These are phyloP conservation scores for Engystomops pustulosus DNA, from an alignment of 2,113 vertebrate genomes.

Conservation along the genomic window DNA sequence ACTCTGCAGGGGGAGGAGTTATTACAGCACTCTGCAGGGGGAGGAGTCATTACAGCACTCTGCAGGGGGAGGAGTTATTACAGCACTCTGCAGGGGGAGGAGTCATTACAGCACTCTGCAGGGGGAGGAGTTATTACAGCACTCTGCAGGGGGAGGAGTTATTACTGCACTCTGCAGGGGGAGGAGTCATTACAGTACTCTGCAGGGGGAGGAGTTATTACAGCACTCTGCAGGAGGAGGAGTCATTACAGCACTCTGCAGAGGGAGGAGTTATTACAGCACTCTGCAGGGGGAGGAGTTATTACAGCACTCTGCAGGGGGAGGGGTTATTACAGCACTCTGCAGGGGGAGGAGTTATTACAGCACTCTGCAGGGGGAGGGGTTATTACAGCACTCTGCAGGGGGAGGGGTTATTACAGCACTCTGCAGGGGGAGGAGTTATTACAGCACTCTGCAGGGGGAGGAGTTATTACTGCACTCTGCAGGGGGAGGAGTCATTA, in stretches of 20 bases:
- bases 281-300: background rate
- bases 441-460: background rate
- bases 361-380: no score
- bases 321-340: background rate
- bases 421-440: background rate
- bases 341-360: no score
- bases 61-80: no score
- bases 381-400: background rate
- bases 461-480: conserved; percentile 3
- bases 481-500: background rate
- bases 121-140: background rate
- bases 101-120: background rate
- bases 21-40: no score
- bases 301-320: background rate
- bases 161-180: no score
- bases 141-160: no score
- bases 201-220: conserved; percentile 6
- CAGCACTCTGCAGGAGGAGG: background rate
- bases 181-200: no score
- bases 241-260: no score
- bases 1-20: no score
- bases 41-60: no score
- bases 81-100: no score
- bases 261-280: background rate
- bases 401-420: no score